phyloP scores from a whole-genome alignment of 1,140 invertebrate species.

The Aphelenchoides besseyi region DNA sequence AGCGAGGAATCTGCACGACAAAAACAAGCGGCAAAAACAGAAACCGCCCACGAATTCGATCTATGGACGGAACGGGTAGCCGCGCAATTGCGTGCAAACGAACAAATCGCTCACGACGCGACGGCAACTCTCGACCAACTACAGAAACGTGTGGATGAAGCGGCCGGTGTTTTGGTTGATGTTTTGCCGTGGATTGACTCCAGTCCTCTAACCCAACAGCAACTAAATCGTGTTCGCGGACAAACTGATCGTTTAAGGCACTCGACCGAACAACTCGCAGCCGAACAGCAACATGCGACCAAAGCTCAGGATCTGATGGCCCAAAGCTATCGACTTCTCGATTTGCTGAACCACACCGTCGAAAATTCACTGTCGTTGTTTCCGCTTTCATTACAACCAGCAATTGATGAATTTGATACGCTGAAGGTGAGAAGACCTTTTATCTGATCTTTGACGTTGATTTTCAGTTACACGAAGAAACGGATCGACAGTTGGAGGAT shows the following conservation, averaged over 20 bases:
- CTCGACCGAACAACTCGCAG: constrained; percentile 3
- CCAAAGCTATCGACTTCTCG: constrained; percentile 13
- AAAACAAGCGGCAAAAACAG: not conserved
- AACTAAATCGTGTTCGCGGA: not conserved
- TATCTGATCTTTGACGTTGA: not conserved
- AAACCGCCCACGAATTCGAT: not conserved
- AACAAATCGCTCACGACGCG: not conserved
- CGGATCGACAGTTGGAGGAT: constrained; percentile 15
- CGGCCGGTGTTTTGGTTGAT: not conserved
- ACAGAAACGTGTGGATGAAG: not conserved
- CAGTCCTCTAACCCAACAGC: constrained; percentile 8
- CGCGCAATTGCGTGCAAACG: not conserved
- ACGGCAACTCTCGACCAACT: not conserved
- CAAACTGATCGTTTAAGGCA: constrained; percentile 7
- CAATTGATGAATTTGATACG: not conserved
- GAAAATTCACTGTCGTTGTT: constrained; percentile 23
- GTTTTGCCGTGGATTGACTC: not conserved
- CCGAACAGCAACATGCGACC: not conserved
- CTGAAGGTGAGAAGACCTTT: not conserved
- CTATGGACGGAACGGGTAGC: not conserved
- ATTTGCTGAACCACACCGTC: constrained; percentile 22
- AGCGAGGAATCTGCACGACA: constrained; percentile 11
- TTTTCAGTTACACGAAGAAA: constrained; percentile 16
- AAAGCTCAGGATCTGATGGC: not conserved
- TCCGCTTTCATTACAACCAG: constrained; percentile 24